Conservation (phyloP, 2,888 invertebrate genomes). For the Cabera pusaria region DNA sequence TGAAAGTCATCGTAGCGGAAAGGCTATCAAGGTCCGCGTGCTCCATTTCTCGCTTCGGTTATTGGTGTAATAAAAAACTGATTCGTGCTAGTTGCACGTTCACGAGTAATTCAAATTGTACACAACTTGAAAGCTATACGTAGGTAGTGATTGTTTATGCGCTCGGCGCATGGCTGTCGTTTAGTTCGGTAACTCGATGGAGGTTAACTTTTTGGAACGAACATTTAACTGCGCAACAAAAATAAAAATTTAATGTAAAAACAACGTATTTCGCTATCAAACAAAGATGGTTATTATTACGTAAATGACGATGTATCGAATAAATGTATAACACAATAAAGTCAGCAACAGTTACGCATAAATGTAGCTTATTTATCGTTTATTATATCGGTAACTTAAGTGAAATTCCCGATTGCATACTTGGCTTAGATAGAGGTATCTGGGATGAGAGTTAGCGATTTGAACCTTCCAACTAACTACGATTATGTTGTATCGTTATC, state of each 20-base stretch:
- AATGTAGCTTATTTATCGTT: conserved; percentile 34
- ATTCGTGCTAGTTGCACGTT: conserved; percentile 13
- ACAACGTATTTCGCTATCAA: too few relatives aligned
- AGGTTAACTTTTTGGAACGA: conserved; percentile 45
- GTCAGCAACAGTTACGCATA: conserved; percentile 21
- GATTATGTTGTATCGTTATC: not conserved
- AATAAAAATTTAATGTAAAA: too few relatives aligned
- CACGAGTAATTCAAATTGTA: not conserved
- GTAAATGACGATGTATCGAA: too few relatives aligned
- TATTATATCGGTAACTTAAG: conserved; percentile 29
- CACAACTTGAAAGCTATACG: not conserved
- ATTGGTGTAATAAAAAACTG: conserved; percentile 24
- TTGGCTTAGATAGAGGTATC: conserved; percentile 38
- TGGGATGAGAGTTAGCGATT: conserved; percentile 36
- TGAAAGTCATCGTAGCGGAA: conserved; percentile 50
- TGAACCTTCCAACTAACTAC: not conserved
- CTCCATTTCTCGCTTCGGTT: conserved; percentile 47
- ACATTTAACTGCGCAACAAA: conserved; percentile 54
- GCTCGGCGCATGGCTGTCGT: conserved; percentile 5
- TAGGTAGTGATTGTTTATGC: conserved; percentile 3
- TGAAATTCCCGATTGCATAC: conserved; percentile 42
- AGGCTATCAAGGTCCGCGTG: conserved; percentile 62
- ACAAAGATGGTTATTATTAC: too few relatives aligned
- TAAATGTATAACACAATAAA: conserved; percentile 15
- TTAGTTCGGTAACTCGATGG: conserved; percentile 18